phyloP scores from a whole-genome alignment of 2,888 invertebrate genomes.

The Caradrina kadenii region DNA sequence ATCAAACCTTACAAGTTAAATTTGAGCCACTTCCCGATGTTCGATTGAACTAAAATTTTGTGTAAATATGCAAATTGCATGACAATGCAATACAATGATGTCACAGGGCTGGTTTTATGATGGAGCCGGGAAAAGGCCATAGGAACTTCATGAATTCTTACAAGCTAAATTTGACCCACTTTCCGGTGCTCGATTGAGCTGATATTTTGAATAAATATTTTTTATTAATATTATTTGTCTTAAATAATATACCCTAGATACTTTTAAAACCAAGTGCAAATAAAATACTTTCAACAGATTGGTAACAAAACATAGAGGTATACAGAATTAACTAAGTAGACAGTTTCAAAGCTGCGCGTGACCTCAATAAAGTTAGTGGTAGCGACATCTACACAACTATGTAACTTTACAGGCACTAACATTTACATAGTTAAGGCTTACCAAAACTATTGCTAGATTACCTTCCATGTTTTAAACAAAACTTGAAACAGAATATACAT shows the following conservation, averaged over 20 bases:
- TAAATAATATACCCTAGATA: neutral
- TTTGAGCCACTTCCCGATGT: too few species aligned
- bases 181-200: too few species aligned
- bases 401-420: slow-evolving; percentile 31
- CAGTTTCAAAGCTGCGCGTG: slow-evolving; percentile 33
- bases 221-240: neutral
- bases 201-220: too few species aligned
- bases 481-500: neutral
- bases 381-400: slow-evolving; percentile 45
- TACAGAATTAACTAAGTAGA: neutral
- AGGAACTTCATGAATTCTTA: too few species aligned
- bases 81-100: too few species aligned
- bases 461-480: neutral
- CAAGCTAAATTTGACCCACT: too few species aligned
- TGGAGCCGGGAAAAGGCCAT: too few species aligned
- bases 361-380: slow-evolving; percentile 47
- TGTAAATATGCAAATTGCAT: too few species aligned
- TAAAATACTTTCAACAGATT: slow-evolving; percentile 5
- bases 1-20: too few species aligned
- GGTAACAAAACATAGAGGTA: slow-evolving; percentile 3
- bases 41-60: too few species aligned
- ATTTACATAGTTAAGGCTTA: slow-evolving; percentile 40
- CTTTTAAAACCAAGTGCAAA: neutral
- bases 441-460: slow-evolving; percentile 1
- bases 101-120: too few species aligned